Base-by-base conservation (phyloP, 2,888 invertebrate genomes). In the Zootermopsis nevadensis region DNA sequence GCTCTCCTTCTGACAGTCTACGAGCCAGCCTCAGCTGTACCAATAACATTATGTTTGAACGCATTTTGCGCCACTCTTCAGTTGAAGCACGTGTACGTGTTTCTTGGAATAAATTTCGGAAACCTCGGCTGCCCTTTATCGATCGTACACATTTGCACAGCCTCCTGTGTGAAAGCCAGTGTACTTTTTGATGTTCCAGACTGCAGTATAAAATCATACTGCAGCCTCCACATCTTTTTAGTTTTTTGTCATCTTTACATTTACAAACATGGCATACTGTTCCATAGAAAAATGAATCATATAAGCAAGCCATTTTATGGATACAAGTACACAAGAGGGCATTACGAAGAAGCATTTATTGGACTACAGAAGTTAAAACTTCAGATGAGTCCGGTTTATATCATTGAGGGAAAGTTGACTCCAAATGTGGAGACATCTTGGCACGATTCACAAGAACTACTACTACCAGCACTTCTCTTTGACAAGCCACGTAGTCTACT, bases 201-300 rank as follows among this genome's bases (percentile, higher is more conserved):
- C 38, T n/a, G 24, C 74, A 74, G n/a, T 74, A 74, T 24, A 24
- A 42, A 22, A 74, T n/a, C n/a, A 74, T n/a, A 38, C 22, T 74
- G 33, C 74, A 74, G 8, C 74, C 38, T n/a, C 74, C 74, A 74
- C 74, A 74, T 24, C 74, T 74, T n/a, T 74, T 74, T 15, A 74
- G 24, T 10, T 31, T 69, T 22, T 24, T 24, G 15, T 24, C 74
- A 74, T 35, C 33, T 38, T 27, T 35, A 74, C 10, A 6, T 38
- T 74, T 74, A 35, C 74, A 74, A 74, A 74, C 74, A 30, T 74
- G 74, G 33, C 74, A 74, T 1, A 74, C 38, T 6, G 42, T 74
- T 4, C 33, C 22, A 24, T 74, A 74, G 38, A 33, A 74, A 74
- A 31, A 74, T 19, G 38, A 22, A 38, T 74, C 42, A 24, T 38